A percentile compares a stretch with the other conserved stretches of the same genome.
These are phyloP conservation scores for Tetragonula carbonaria DNA, from an alignment of 2,888 invertebrate genomes.

Conservation along the genomic window DNA sequence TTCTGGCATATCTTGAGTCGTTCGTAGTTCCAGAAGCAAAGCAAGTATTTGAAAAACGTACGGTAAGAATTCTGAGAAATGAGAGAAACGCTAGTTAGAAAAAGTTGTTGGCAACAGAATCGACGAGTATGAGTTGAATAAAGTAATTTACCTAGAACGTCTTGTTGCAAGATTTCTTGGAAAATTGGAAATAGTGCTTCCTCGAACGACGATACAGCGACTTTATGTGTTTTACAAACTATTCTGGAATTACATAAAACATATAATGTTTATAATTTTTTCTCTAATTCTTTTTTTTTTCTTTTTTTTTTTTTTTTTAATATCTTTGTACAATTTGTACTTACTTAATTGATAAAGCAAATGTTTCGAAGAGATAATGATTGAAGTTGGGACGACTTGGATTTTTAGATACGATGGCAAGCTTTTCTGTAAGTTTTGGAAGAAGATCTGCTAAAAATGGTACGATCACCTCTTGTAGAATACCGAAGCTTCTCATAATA, in stretches of 20 bases:
- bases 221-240: slow-evolving; percentile 92
- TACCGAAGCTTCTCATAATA: slow-evolving; percentile 94
- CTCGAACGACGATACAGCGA: slow-evolving; percentile 94
- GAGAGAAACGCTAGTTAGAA: slow-evolving; percentile 60
- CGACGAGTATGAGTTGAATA: background rate
- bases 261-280: background rate
- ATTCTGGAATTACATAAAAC: slow-evolving; percentile 86
- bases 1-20: slow-evolving; percentile 88
- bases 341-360: slow-evolving; percentile 94
- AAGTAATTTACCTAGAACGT: slow-evolving; percentile 90
- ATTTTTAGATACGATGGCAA: slow-evolving; percentile 94
- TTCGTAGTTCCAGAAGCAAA: slow-evolving; percentile 92
- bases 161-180: slow-evolving; percentile 96
- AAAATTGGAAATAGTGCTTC: slow-evolving; percentile 97
- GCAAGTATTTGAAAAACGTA: slow-evolving; percentile 99
- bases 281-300: too few species aligned
- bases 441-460: slow-evolving; percentile 92
- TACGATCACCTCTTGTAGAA: slow-evolving; percentile 92
- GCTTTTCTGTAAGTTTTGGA: slow-evolving; percentile 93
- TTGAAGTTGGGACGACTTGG: slow-evolving; percentile 99
- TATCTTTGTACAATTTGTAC: slow-evolving; percentile 73
- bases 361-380: slow-evolving; percentile 98
- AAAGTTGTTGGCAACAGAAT: background rate
- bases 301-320: too few species aligned
- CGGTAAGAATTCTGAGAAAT: slow-evolving; percentile 94